Evolutionary conservation across 2,888 invertebrate species (phyloP).

Genomic region (Aquatica leii): DNA sequence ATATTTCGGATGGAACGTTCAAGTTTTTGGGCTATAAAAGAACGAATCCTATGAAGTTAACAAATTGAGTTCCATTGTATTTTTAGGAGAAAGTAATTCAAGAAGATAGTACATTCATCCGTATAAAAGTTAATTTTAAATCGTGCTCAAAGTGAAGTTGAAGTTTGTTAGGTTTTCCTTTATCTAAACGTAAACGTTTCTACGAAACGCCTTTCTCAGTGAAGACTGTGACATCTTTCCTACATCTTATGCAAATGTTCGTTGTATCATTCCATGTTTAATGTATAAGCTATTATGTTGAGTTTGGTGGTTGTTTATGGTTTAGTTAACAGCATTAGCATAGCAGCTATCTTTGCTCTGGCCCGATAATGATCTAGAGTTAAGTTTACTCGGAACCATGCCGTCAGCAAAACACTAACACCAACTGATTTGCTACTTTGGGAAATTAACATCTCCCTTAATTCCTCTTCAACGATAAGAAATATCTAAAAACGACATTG

Average conservation of each 20-base stretch:
- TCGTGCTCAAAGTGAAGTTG: constrained; percentile 18
- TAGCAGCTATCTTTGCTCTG: constrained; percentile 52
- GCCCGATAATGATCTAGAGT: constrained; percentile 55
- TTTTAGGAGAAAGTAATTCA: constrained; percentile 16
- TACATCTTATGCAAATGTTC: constrained; percentile 57
- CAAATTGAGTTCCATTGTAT: constrained; percentile 14
- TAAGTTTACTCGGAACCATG: constrained; percentile 47
- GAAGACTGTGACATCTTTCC: constrained; percentile 48
- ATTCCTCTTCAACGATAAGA: constrained; percentile 9
- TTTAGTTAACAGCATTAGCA: constrained; percentile 58
- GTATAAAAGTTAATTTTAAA: constrained; percentile 24
- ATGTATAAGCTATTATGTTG: constrained; percentile 60
- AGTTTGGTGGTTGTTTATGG: constrained; percentile 58
- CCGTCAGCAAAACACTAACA: constrained; percentile 49
- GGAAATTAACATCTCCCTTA: constrained; percentile 47
- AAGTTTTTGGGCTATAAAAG: constrained; percentile 8
- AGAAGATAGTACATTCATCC: constrained; percentile 19
- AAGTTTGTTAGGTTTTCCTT: constrained; percentile 23
- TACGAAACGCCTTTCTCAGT: constrained; percentile 28
- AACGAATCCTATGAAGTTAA: constrained; percentile 11
- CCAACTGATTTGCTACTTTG: constrained; percentile 50
- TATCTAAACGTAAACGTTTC: constrained; percentile 28
- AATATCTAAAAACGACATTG: constrained; percentile 25
- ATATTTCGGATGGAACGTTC: constrained; percentile 4
- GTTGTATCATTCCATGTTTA: constrained; percentile 58